Percentiles rank a stretch among this genome's conserved stretches.
These are phyloP conservation scores for Chauna torquata DNA, from an alignment of 2,113 vertebrate species.

Conservation along the genomic window DNA sequence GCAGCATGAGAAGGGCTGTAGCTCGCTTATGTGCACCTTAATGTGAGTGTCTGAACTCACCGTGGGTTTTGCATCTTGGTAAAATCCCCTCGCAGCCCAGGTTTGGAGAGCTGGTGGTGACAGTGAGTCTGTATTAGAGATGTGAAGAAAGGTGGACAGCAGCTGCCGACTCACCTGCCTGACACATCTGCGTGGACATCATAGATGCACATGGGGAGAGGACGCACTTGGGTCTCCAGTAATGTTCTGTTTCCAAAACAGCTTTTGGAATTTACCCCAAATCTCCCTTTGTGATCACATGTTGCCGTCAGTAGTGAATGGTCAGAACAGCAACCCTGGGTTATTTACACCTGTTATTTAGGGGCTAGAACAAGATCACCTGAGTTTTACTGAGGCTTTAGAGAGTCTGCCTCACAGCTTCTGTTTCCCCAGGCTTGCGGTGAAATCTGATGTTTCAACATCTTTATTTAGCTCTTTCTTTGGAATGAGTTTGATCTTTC, in stretches of 20 bases:
- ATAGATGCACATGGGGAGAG: neutral
- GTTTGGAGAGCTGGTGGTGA: neutral
- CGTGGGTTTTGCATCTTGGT: neutral
- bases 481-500: neutral
- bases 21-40: neutral
- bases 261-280: neutral
- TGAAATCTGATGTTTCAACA: constrained; percentile 31
- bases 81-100: neutral
- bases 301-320: neutral
- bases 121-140: neutral
- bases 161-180: rapidly evolving
- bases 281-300: rapidly evolving
- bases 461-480: constrained; percentile 13
- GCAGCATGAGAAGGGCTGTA: neutral
- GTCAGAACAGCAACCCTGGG: neutral
- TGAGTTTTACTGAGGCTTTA: neutral
- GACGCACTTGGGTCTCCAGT: neutral
- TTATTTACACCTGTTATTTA: neutral
- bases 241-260: neutral
- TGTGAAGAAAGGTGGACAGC: neutral
- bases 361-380: neutral
- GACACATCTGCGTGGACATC: neutral
- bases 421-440: neutral
- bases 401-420: neutral
- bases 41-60: neutral